A percentile compares a stretch with the other conserved stretches of the same genome.
phyloP scores from a whole-genome alignment of 2,888 invertebrate genomes.

The Ctenicera cuprea region DNA sequence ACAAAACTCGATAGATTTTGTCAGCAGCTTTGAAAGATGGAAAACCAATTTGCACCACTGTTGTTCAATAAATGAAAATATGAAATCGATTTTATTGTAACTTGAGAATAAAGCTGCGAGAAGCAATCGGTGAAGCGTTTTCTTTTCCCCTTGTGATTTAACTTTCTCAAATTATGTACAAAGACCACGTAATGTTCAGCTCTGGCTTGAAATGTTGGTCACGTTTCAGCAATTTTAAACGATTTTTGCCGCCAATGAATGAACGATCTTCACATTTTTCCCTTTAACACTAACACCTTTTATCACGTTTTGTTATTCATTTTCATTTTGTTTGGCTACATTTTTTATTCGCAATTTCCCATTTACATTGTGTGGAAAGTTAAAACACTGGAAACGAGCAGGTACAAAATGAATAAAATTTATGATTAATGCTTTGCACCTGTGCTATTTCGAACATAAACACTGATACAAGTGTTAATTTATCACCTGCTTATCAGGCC shows the following conservation, averaged over 20 bases:
- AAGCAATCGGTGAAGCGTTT: slow-evolving; percentile 11
- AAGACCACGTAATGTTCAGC: slow-evolving; percentile 38
- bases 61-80: background rate
- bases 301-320: slow-evolving; percentile 31
- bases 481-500: slow-evolving; percentile 21
- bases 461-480: slow-evolving; percentile 29
- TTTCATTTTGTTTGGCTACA: background rate
- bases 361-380: background rate
- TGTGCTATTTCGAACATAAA: slow-evolving; percentile 20
- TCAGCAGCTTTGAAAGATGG: background rate
- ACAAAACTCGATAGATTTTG: too few relatives aligned
- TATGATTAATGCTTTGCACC: slow-evolving; percentile 22
- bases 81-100: slow-evolving; percentile 16
- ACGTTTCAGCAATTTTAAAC: slow-evolving; percentile 43
- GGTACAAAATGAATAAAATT: slow-evolving; percentile 13
- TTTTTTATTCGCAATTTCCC: background rate
- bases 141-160: slow-evolving; percentile 22
- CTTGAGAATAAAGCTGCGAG: background rate
- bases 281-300: background rate
- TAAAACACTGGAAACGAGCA: too few relatives aligned
- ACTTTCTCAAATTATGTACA: slow-evolving; percentile 32
- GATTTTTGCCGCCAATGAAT: slow-evolving; percentile 43
- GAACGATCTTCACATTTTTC: slow-evolving; percentile 26
- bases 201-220: slow-evolving; percentile 33
- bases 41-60: background rate